Conservation (phyloP, 2,113 vertebrate genomes). For the Dicerorhinus sumatrensis region DNA sequence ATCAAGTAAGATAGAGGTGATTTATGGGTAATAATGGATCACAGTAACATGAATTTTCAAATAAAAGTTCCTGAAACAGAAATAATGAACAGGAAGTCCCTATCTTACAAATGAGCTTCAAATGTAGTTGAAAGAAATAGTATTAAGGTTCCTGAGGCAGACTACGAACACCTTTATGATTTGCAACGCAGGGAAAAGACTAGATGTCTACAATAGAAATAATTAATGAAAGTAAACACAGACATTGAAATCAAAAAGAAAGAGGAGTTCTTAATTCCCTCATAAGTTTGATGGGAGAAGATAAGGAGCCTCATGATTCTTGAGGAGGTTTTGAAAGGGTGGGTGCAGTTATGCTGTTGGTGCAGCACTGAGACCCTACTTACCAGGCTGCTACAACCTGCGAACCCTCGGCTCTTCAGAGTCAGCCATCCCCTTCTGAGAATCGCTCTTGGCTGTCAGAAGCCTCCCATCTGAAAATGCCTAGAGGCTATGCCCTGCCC, state of each 20-base stretch:
- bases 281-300: background rate
- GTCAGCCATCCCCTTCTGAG: background rate
- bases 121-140: background rate
- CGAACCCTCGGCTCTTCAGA: background rate
- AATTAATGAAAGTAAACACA: background rate
- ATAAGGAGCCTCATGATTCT: background rate
- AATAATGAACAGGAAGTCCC: background rate
- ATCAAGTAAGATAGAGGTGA: background rate
- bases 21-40: background rate
- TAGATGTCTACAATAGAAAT: background rate
- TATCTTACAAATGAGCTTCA: background rate
- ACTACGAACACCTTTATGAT: background rate
- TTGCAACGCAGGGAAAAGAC: background rate
- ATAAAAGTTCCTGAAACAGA: background rate
- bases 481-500: too few relatives aligned
- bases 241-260: background rate
- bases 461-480: background rate
- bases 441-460: background rate
- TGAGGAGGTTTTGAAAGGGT: background rate
- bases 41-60: background rate
- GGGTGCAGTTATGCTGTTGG: background rate
- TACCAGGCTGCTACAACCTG: too few relatives aligned
- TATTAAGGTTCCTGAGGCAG: background rate
- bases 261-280: background rate
- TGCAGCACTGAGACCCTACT: fast-evolving